phyloP scores from a whole-genome alignment of 1,140 invertebrate species.

The Odontomachus brunneus region DNA sequence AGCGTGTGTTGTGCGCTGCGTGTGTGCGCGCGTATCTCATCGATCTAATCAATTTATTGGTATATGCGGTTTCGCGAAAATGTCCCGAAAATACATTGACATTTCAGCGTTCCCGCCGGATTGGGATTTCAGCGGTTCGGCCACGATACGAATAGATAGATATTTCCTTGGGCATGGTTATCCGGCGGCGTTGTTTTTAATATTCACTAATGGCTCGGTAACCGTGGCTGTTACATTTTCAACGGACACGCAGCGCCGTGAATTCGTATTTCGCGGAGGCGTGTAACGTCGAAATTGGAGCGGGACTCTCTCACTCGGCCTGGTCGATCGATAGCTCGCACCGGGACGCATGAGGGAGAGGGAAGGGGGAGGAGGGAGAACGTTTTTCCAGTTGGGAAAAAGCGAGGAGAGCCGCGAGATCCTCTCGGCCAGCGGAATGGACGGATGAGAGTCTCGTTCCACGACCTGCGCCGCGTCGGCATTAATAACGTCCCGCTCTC shows the following conservation, averaged over 20 bases:
- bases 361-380: neutral
- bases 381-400: conserved; percentile 65
- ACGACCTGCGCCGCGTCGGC: conserved; percentile 36
- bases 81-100: neutral
- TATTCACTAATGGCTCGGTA: neutral
- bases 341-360: neutral
- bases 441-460: conserved; percentile 45
- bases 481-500: conserved; percentile 63
- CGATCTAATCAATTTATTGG: neutral
- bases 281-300: conserved; percentile 59
- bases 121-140: neutral
- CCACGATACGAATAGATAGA: neutral
- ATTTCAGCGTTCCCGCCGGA: neutral
- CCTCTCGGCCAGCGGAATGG: conserved; percentile 54
- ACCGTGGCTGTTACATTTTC: neutral
- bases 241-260: conserved; percentile 10
- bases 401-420: conserved; percentile 25
- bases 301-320: neutral
- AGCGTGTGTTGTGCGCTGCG: too few relatives aligned
- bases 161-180: neutral
- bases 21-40: too few relatives aligned
- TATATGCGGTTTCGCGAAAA: neutral
- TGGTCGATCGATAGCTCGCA: conserved; percentile 60
- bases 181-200: conserved; percentile 4
- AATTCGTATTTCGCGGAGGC: conserved; percentile 43